These are phyloP conservation scores for Dermatemys mawii DNA, from an alignment of 2,113 vertebrate genomes.

Conservation along the genomic window DNA sequence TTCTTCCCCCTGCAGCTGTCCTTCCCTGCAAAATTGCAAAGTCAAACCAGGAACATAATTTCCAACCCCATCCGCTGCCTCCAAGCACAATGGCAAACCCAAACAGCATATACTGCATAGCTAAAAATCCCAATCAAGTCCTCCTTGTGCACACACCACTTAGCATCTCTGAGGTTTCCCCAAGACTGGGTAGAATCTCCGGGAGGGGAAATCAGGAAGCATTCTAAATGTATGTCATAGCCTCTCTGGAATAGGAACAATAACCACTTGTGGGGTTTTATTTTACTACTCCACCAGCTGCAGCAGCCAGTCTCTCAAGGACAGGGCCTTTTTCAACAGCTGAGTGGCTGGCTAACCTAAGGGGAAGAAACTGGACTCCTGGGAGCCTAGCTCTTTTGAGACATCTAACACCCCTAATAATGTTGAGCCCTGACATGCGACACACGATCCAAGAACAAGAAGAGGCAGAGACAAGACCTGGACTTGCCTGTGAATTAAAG, in stretches of 20 bases:
- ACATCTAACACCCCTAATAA: not conserved
- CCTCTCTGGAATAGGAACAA: not conserved
- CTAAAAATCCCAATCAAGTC: not conserved
- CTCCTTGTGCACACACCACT: not conserved
- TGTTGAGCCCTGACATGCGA: not conserved
- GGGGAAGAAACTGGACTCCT: not conserved
- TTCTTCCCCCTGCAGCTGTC: not conserved
- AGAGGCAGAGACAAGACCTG: not conserved
- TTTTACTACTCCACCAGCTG: not conserved
- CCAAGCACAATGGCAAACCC: not conserved
- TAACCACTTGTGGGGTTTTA: not conserved
- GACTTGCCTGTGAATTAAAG: not conserved
- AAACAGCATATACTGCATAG: not conserved
- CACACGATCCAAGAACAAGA: not conserved
- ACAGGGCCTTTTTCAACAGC: not conserved
- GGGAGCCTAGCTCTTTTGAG: not conserved
- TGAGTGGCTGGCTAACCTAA: not conserved
- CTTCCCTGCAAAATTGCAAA: not conserved
- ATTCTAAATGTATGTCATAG: not conserved
- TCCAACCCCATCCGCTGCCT: not conserved
- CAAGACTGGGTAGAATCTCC: not conserved
- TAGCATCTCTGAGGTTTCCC: not conserved
- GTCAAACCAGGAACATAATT: not conserved
- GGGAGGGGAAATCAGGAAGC: not conserved
- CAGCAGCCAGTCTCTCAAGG: not conserved